Base-by-base conservation (phyloP, 2,888 invertebrate genomes). In the Drosophila diplacantha region DNA sequence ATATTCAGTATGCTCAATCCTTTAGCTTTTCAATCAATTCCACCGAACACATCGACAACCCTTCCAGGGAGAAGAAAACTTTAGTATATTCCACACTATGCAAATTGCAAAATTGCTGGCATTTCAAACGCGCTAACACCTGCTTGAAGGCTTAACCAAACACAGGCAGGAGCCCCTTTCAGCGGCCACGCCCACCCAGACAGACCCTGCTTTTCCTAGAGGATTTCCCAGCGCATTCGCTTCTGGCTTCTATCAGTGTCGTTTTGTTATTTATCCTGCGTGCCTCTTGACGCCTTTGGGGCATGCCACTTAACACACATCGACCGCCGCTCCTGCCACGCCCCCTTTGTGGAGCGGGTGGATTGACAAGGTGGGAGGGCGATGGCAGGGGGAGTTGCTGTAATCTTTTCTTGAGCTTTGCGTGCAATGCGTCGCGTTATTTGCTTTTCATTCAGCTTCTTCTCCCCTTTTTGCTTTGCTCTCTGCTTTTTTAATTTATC, bases 231-330 rank as follows among this genome's bases (percentile, higher is more conserved):
- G 16, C 24, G 24, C n/a, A 20, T 26, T 55, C 26, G 52, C 64
- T 55, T 20, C 49, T 55, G 32, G 35, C 49, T 65, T 65, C 68
- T 78, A 81, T 81, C 78, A 74, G 75, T 71, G 75, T 76, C 73
- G 81, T 71, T 79, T 75, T 76, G 75, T 78, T 78, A 81, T 81
- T 78, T 78, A 74, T 75, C 60, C 81, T 74, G 81, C 76, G 74
- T 74, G 71, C 59, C 61, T 63, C 54, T 61, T 54, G 54, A 43
- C 56, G 75, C 74, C 73, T 73, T 54, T 51, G 78, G 70, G 78
- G 75, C 72, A 59, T 72, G 76, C 75, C 81, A 81, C 79, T 81
- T 78, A 81, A 72, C 76, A 76, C 79, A 74, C 69, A 71, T 67
- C 49, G 55, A 61, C 56, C 75, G 57, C 37, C 61, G 73, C 69